Percentiles rank a stretch among this genome's conserved stretches.
Evolutionary conservation across 2,113 vertebrate species (phyloP).

Genomic region (Platanista minor): DNA sequence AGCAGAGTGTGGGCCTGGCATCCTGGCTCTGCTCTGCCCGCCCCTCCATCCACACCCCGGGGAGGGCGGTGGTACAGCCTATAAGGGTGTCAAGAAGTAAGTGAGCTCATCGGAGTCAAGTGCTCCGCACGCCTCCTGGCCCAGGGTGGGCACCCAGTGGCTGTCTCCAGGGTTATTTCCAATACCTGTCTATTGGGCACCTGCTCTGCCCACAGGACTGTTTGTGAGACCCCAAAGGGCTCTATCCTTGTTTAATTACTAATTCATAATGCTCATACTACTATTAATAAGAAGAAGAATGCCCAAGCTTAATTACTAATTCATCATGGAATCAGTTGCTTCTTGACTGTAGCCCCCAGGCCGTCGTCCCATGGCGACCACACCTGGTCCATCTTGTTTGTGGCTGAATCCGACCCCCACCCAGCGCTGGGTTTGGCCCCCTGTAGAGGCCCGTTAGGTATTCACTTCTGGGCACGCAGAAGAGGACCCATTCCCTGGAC

Average conservation of each 20-base stretch:
- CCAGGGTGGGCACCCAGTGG: fast-evolving
- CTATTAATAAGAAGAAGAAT: fast-evolving
- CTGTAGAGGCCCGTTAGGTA: fast-evolving
- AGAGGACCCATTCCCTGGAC: not conserved
- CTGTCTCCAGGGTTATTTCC: fast-evolving
- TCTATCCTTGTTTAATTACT: too few species aligned
- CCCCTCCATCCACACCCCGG: not conserved
- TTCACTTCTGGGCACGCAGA: fast-evolving
- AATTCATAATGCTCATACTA: fast-evolving
- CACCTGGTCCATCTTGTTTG: not conserved
- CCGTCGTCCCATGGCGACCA: not conserved
- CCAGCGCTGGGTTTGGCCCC: not conserved
- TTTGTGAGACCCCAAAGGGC: fast-evolving
- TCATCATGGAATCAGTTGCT: fast-evolving
- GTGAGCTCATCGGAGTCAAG: not conserved
- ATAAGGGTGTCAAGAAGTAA: fast-evolving
- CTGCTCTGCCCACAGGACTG: not conserved
- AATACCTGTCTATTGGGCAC: fast-evolving
- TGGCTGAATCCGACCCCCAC: not conserved
- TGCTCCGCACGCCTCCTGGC: fast-evolving
- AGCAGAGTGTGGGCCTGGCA: fast-evolving
- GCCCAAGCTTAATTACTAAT: fast-evolving
- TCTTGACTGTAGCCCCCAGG: fast-evolving
- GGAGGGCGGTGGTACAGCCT: fast-evolving
- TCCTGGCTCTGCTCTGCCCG: fast-evolving